Evolutionary conservation across 2,113 vertebrate species (phyloP).

Genomic region (Chrysemys picta): DNA sequence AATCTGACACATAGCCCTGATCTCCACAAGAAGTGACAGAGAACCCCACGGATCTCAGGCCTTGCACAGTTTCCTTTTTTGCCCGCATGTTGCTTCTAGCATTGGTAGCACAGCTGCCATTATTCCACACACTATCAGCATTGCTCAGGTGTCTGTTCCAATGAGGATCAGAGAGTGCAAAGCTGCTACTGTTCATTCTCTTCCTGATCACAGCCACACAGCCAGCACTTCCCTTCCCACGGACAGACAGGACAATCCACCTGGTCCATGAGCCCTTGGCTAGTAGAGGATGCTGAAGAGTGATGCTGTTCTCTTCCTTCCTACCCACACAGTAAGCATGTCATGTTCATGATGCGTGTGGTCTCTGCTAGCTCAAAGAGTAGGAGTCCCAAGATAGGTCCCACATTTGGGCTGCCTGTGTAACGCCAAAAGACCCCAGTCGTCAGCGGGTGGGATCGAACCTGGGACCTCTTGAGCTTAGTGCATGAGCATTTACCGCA

Average conservation of each 20-base stretch:
- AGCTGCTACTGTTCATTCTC: not conserved
- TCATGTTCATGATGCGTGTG: rapidly evolving
- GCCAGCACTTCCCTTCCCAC: not conserved
- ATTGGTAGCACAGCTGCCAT: rapidly evolving
- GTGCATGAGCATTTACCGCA: too few species aligned
- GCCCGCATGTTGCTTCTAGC: not conserved
- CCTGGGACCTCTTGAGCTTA: too few species aligned
- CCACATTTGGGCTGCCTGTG: not conserved
- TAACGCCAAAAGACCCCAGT: too few species aligned
- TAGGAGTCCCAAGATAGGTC: not conserved
- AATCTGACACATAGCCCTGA: not conserved
- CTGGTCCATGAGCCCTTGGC: not conserved
- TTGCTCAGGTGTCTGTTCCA: not conserved
- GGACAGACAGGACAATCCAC: not conserved
- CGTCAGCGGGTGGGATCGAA: too few species aligned
- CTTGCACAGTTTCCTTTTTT: not conserved
- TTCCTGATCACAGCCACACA: rapidly evolving
- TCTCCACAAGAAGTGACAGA: not conserved
- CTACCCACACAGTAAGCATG: not conserved
- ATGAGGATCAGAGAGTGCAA: not conserved
- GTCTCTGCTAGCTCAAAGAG: not conserved
- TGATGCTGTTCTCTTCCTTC: not conserved
- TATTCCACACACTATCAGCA: not conserved
- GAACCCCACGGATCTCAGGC: not conserved
- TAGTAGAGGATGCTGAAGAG: not conserved